Evolutionary conservation across 2,888 invertebrate genomes (phyloP).

Genomic region (Drosophila melanosoma): DNA sequence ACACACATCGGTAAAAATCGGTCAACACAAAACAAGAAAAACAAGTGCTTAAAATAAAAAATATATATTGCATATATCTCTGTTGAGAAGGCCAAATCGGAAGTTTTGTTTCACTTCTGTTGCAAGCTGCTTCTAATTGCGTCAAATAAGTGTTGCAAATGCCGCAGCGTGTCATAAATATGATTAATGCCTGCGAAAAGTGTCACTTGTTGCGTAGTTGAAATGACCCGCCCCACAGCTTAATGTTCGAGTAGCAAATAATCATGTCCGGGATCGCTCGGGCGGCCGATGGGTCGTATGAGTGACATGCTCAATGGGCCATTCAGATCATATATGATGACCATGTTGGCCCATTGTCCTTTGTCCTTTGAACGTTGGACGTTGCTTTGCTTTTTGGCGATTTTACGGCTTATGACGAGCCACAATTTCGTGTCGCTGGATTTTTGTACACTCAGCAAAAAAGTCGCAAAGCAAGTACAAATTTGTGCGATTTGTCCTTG

Average conservation of each 20-base stretch:
- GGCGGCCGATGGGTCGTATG: conserved; percentile 57
- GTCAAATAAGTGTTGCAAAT: conserved; percentile 45
- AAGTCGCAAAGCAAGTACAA: not conserved
- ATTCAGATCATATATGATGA: conserved; percentile 45
- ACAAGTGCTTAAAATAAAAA: conserved; percentile 10
- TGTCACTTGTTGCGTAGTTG: conserved; percentile 80
- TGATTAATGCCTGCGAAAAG: conserved; percentile 83
- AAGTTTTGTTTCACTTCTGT: conserved; percentile 18
- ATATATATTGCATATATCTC: conserved; percentile 20
- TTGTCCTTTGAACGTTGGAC: conserved; percentile 33
- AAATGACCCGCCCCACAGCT: conserved; percentile 35
- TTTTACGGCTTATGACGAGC: conserved; percentile 80
- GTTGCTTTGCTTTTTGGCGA: conserved; percentile 79
- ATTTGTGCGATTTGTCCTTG: not conserved
- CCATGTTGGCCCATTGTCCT: conserved; percentile 55
- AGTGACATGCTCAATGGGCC: conserved; percentile 73
- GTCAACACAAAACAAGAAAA: conserved; percentile 53
- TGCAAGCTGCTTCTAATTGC: conserved; percentile 59
- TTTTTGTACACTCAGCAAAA: conserved; percentile 1
- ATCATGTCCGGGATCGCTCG: conserved; percentile 66
- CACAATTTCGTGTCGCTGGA: conserved; percentile 32
- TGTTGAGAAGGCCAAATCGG: conserved; percentile 5
- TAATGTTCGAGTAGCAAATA: conserved; percentile 80
- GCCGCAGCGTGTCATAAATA: conserved; percentile 71
- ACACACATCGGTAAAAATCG: conserved; percentile 45